Evolutionary conservation across 2,797 vertebrate genomes (phyloP).

Genomic region (Urocyon cinereoargenteus): DNA sequence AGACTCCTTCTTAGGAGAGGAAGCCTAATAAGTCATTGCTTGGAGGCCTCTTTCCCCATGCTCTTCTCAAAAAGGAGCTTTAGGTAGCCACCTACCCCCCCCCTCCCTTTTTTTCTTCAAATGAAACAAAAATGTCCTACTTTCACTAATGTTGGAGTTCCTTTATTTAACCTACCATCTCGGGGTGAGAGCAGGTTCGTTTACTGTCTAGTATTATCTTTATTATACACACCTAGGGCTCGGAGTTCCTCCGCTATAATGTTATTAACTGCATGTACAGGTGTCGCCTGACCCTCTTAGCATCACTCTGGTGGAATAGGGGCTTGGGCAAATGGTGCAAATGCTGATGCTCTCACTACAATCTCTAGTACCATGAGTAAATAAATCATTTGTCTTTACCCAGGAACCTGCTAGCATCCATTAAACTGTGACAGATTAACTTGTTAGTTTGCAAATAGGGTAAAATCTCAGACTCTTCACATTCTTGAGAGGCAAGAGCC

Average conservation of each 20-base stretch:
- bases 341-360: background rate
- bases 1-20: background rate
- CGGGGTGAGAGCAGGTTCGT: background rate
- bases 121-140: slow-evolving; percentile 13
- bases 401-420: background rate
- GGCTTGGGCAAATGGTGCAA: background rate
- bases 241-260: background rate
- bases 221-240: background rate
- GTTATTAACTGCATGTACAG: background rate
- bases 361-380: background rate
- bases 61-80: background rate
- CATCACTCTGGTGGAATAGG: background rate
- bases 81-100: background rate
- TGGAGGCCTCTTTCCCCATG: background rate
- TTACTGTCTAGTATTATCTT: background rate
- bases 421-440: background rate
- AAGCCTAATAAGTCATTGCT: background rate
- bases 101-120: background rate
- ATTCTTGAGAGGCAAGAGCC: background rate
- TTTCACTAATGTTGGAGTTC: background rate
- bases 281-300: background rate
- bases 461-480: background rate
- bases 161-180: slow-evolving; percentile 21
- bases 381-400: background rate
- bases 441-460: background rate